These are phyloP conservation scores for Trinorchestia longiramus DNA, from an alignment of 1,140 invertebrate genomes.

Conservation along the genomic window DNA sequence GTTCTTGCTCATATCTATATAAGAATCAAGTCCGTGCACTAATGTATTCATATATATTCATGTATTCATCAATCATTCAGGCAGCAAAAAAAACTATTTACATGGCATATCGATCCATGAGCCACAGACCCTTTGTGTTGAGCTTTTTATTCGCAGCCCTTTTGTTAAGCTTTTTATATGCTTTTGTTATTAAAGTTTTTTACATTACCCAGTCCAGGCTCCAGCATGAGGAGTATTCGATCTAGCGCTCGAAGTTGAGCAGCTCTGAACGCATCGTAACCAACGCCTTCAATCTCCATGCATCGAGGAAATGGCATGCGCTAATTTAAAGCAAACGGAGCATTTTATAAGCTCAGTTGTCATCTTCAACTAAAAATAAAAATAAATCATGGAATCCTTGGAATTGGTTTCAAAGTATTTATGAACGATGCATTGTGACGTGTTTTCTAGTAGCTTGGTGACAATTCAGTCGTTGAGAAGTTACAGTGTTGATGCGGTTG, in stretches of 20 bases:
- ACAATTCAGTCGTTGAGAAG: too few species aligned
- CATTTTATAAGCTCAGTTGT: too few species aligned
- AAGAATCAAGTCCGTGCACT: neutral
- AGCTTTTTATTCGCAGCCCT: neutral
- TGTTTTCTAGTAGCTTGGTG: too few species aligned
- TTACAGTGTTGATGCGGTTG: too few species aligned
- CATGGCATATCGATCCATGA: constrained; percentile 41
- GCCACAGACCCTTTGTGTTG: constrained; percentile 31
- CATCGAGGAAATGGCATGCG: too few species aligned
- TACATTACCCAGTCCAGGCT: neutral
- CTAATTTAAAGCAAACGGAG: too few species aligned
- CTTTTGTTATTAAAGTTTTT: constrained; percentile 45
- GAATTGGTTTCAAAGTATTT: too few species aligned
- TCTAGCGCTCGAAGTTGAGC: neutral
- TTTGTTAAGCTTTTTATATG: constrained; percentile 21
- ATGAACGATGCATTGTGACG: too few species aligned
- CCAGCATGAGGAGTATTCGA: neutral
- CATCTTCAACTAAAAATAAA: too few species aligned
- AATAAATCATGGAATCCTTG: too few species aligned
- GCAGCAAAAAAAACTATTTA: constrained; percentile 48
- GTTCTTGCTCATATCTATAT: constrained; percentile 46
- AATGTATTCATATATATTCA: constrained; percentile 52
- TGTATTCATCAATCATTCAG: constrained; percentile 52
- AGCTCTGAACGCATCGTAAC: neutral
- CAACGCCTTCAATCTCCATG: neutral